Conservation (phyloP, 1,140 invertebrate genomes). For the Drosophila grimshawi region DNA sequence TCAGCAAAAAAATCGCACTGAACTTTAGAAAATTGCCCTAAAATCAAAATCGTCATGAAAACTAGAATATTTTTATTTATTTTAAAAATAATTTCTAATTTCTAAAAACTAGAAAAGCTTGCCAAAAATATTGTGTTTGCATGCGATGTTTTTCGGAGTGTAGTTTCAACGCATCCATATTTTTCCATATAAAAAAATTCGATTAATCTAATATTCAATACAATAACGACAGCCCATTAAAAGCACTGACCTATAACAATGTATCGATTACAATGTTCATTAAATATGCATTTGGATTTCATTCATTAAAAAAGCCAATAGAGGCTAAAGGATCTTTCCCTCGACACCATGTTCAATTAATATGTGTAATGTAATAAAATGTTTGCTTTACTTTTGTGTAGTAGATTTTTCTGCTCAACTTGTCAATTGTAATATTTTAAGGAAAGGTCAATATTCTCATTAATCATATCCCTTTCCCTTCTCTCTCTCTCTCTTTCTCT, state of each 20-base stretch:
- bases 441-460: too few relatives aligned
- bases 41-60: too few relatives aligned
- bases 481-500: conserved; percentile 14
- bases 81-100: too few relatives aligned
- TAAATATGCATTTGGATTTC: neutral
- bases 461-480: neutral
- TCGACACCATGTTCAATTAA: neutral
- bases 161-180: neutral
- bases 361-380: neutral
- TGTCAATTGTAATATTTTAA: too few relatives aligned
- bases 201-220: neutral
- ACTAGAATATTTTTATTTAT: too few relatives aligned
- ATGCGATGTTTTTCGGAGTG: too few relatives aligned
- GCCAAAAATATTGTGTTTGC: too few relatives aligned
- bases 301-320: conserved; percentile 2
- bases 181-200: neutral
- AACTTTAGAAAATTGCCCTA: too few relatives aligned
- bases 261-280: neutral
- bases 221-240: neutral
- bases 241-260: conserved; percentile 7
- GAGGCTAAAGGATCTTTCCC: neutral
- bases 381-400: neutral
- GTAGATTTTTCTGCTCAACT: neutral
- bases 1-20: too few relatives aligned
- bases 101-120: too few relatives aligned